Evolutionary conservation across 2,888 invertebrate species (phyloP), one percentile per base, ranked within the genome.

Genomic region (Drosophila testacea): DNA sequence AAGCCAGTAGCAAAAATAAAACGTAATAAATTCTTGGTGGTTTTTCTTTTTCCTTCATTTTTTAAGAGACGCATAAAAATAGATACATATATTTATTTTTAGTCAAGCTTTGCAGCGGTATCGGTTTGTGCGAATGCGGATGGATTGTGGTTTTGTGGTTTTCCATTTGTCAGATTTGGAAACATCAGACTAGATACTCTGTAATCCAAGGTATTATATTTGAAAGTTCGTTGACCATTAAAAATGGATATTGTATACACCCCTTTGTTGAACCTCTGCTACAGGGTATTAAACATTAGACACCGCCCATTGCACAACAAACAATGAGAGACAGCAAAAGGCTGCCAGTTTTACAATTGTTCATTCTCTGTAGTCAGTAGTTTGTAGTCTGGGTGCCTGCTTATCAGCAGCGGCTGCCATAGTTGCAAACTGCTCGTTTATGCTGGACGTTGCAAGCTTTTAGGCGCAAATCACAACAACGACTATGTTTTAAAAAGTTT

Each of bases 381-480:
- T 62, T 44, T 7, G 32, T 28, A 16, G 46, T 22, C 27, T 16
- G 27, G 47, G 13, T n/a, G 30, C 9, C 32, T 61, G 78, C 76
- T 77, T 78, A 83, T 86, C 81, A 74, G 71, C 41, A 56, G 34
- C 34, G 46, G 7, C 22, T 50, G 50, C 42, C 34, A 13, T 61
- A 52, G 13, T 51, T 55, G 42, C 64, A 41, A 36, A 46, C 38
- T 16, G 57, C 54, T 56, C 57, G 57, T 62, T 59, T 64, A 48
- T 73, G 66, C 59, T 59, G 52, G 71, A 56, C 52, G 55, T 66
- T 73, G 76, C 63, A 76, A 77, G 73, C 69, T 77, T 83, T 81
- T 77, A 73, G 83, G 79, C 81, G 65, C 54, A 77, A 56, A 70
- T 64, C 76, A 73, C 39, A 46, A 39, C 44, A 34, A 11, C 60